phyloP scores from a whole-genome alignment of 2,797 vertebrate species.

The Girardinus metallicus region DNA sequence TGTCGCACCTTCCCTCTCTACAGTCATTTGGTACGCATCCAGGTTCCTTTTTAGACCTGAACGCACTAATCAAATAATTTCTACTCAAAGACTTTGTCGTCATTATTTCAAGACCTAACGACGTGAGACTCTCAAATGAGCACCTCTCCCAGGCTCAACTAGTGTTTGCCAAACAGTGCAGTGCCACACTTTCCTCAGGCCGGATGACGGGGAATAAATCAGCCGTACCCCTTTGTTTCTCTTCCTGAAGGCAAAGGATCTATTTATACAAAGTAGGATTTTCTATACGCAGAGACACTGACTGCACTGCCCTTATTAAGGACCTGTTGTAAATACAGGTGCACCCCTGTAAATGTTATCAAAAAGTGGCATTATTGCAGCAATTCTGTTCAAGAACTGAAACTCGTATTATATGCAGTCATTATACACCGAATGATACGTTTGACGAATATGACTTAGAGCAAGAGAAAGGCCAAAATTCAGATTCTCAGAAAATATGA shows the following conservation, averaged over 20 bases:
- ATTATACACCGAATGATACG: neutral
- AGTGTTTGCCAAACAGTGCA: constrained; percentile 72
- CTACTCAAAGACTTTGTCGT: constrained; percentile 89
- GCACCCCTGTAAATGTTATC: neutral
- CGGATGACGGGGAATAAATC: constrained; percentile 80
- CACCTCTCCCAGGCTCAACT: constrained; percentile 67
- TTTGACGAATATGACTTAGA: neutral
- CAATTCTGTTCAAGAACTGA: neutral
- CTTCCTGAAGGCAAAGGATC: constrained; percentile 13
- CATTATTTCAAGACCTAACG: constrained; percentile 93
- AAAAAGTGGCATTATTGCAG: neutral
- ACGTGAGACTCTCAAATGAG: constrained; percentile 80
- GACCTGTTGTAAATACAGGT: constrained; percentile 1
- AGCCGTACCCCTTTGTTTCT: constrained; percentile 75
- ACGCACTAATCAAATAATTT: constrained; percentile 99
- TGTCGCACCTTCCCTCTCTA: constrained; percentile 87
- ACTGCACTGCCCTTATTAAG: constrained; percentile 27
- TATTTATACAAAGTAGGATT: constrained; percentile 62
- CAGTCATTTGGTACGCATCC: constrained; percentile 94
- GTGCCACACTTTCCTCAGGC: constrained; percentile 77
- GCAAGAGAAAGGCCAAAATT: neutral
- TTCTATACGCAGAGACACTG: constrained; percentile 77
- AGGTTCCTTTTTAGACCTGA: constrained; percentile 94
- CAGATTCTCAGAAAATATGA: neutral
- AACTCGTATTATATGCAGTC: neutral